Conservation (phyloP, 2,113 vertebrate genomes). For the Centrocercus urophasianus region DNA sequence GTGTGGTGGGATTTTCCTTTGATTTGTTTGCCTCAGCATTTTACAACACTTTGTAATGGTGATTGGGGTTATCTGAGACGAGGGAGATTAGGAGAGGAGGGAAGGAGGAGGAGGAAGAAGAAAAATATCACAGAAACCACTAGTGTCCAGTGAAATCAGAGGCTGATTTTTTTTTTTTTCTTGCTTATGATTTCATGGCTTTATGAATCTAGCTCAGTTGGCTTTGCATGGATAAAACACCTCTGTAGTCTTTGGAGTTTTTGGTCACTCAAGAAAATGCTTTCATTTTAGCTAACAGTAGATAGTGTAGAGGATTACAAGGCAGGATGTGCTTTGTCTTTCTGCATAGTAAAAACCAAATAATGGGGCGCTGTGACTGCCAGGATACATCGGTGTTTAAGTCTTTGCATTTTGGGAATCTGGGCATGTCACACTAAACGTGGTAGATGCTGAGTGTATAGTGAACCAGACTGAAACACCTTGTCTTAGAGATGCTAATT, state of each 20-base stretch:
- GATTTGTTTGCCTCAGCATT: background rate
- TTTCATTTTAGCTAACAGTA: background rate
- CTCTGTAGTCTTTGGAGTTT: background rate
- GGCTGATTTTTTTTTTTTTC: background rate
- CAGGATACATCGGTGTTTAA: accelerated
- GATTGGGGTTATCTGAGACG: background rate
- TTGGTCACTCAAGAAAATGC: background rate
- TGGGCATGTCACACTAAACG: background rate
- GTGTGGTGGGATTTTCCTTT: background rate
- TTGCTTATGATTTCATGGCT: background rate
- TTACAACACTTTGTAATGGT: background rate
- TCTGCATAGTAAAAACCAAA: background rate
- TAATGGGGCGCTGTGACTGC: background rate
- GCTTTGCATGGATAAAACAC: background rate
- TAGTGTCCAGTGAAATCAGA: background rate
- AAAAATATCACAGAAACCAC: background rate
- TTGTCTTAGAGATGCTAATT: background rate
- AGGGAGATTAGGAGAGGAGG: background rate
- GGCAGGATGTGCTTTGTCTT: background rate
- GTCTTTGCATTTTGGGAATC: background rate
- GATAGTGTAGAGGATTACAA: background rate
- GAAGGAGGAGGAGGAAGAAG: background rate
- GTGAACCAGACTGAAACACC: background rate
- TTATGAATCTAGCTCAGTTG: background rate
- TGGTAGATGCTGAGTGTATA: background rate